phyloP scores from a whole-genome alignment of 1,140 invertebrate species.

The Drosophila mayri region DNA sequence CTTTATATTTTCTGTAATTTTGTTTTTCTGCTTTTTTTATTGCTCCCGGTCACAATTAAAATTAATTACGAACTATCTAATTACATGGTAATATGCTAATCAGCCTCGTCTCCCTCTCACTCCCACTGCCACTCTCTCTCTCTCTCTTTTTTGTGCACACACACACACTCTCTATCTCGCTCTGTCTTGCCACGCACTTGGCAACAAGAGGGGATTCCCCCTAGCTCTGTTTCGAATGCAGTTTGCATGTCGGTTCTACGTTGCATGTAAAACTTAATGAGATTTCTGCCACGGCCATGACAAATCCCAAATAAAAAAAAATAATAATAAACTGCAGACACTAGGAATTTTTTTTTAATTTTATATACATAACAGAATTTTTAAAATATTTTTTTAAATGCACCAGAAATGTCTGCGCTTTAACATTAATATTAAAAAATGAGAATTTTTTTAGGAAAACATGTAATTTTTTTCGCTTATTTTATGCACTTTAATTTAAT shows the following conservation, averaged over 20 bases:
- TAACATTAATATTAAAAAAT: background rate
- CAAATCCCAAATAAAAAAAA: slow-evolving; percentile 36
- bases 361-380: too few species aligned
- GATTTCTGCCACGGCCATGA: slow-evolving; percentile 61
- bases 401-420: background rate
- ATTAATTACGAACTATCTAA: slow-evolving; percentile 76
- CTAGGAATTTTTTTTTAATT: background rate
- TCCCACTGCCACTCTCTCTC: background rate
- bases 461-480: background rate
- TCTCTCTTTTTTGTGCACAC: slow-evolving; percentile 4
- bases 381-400: background rate
- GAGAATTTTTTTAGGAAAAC: background rate
- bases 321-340: slow-evolving; percentile 1
- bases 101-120: slow-evolving; percentile 40
- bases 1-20: slow-evolving; percentile 2
- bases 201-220: slow-evolving; percentile 30
- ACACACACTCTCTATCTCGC: slow-evolving; percentile 13
- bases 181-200: slow-evolving; percentile 57
- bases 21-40: slow-evolving; percentile 19
- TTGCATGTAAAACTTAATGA: slow-evolving; percentile 65
- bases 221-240: slow-evolving; percentile 25
- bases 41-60: slow-evolving; percentile 64
- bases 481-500: background rate
- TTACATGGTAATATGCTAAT: slow-evolving; percentile 76
- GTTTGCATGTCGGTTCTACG: slow-evolving; percentile 56